phyloP scores from a whole-genome alignment of 2,797 vertebrate species.

The Esox masquinongy region DNA sequence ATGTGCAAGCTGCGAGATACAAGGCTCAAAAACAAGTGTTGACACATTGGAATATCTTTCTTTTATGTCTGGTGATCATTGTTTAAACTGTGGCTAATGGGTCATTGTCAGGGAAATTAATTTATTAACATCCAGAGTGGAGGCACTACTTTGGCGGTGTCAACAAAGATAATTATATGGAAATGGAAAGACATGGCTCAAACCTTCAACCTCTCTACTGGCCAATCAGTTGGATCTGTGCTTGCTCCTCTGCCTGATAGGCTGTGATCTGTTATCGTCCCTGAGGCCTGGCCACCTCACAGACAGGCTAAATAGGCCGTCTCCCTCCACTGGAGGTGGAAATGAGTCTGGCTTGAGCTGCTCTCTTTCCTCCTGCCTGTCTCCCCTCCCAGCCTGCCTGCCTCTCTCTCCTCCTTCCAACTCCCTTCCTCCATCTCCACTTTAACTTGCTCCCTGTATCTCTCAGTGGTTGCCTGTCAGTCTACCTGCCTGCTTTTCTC shows the following conservation, averaged over 20 bases:
- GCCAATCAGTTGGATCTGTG: conserved; percentile 63
- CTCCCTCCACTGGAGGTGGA: conserved; percentile 83
- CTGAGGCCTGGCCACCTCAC: conserved; percentile 68
- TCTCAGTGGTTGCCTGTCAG: neutral
- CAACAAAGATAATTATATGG: conserved; percentile 15
- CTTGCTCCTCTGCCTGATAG: conserved; percentile 58
- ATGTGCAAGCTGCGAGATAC: too few species aligned
- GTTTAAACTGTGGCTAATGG: too few species aligned
- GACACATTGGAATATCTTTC: too few species aligned
- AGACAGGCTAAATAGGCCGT: conserved; percentile 77
- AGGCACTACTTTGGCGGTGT: neutral
- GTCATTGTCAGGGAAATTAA: neutral
- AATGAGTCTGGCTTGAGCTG: conserved; percentile 77
- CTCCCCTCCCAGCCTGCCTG: neutral
- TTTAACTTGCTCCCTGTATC: neutral
- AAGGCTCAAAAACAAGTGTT: too few species aligned
- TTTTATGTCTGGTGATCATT: too few species aligned
- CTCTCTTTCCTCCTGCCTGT: conserved; percentile 49
- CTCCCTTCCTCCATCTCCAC: neutral
- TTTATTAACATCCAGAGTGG: neutral
- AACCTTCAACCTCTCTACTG: conserved; percentile 34
- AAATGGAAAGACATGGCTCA: conserved; percentile 48
- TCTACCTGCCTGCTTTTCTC: conserved; percentile 1
- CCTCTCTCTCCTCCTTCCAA: neutral
- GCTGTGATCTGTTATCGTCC: conserved; percentile 76